These are phyloP conservation scores for Tachina lurida DNA, from an alignment of 2,888 invertebrate genomes.

Conservation along the genomic window DNA sequence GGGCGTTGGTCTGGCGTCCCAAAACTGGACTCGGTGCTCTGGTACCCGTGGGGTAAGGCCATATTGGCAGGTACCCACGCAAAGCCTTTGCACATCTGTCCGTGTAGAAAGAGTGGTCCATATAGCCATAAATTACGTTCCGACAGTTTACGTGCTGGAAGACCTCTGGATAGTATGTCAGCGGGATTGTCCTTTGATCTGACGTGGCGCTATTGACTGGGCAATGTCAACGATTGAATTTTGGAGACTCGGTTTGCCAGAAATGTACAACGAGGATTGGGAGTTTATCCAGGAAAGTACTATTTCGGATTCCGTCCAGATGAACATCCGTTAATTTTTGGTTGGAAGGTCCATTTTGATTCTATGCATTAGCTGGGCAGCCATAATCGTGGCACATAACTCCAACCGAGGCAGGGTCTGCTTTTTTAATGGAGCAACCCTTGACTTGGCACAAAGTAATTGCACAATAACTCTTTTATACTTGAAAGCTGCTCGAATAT, in stretches of 20 bases:
- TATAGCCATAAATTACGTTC: not conserved
- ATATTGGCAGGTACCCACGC: too few relatives aligned
- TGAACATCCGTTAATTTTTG: not conserved
- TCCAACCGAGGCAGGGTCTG: not conserved
- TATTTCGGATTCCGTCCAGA: not conserved
- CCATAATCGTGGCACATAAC: not conserved
- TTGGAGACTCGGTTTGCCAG: not conserved
- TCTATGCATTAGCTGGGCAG: conserved; percentile 1
- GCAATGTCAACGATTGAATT: conserved; percentile 13
- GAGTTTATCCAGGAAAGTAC: conserved; percentile 3
- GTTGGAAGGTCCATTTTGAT: conserved; percentile 2
- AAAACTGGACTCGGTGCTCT: too few relatives aligned
- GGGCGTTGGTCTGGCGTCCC: too few relatives aligned
- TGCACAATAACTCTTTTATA: conserved; percentile 2
- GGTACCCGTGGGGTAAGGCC: too few relatives aligned
- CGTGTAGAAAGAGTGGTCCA: not conserved
- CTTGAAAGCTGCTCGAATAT: too few relatives aligned
- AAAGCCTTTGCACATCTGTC: too few relatives aligned
- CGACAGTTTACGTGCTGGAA: conserved; percentile 5
- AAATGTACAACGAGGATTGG: not conserved
- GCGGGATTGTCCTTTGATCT: not conserved
- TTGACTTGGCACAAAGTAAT: conserved; percentile 3
- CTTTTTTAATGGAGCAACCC: not conserved
- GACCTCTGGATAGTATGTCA: conserved; percentile 4
- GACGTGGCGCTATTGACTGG: not conserved